These are phyloP conservation scores for Tenthredo amoena DNA, from an alignment of 2,888 invertebrate genomes.

Conservation along the genomic window DNA sequence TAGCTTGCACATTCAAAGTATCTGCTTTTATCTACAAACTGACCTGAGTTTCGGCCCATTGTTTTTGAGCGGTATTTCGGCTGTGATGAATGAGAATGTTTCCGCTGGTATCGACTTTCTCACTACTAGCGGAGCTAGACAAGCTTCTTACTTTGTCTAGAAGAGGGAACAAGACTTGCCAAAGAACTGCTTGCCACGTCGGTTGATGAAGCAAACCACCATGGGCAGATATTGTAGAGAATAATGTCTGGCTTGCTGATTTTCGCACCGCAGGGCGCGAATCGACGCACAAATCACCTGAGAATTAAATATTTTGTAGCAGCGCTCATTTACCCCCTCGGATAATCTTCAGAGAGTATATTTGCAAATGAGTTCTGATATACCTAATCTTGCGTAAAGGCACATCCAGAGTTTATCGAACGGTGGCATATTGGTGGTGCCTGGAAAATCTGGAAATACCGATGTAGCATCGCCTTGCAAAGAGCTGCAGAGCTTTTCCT, in stretches of 20 bases:
- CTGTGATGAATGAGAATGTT: conserved; percentile 99
- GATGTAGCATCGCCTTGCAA: conserved; percentile 85
- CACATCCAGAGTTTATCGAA: conserved; percentile 98
- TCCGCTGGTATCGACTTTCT: conserved; percentile 93
- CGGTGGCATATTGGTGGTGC: conserved; percentile 90
- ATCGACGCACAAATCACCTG: conserved; percentile 95
- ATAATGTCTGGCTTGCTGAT: conserved; percentile 97
- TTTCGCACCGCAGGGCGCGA: conserved; percentile 97
- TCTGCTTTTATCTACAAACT: conserved; percentile 42
- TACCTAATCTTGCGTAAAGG: conserved; percentile 90
- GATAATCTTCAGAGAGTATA: background rate
- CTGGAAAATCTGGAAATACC: conserved; percentile 92
- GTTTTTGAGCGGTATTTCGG: conserved; percentile 98
- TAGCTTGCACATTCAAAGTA: background rate
- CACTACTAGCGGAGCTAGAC: conserved; percentile 86
- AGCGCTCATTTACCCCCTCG: too few species aligned
- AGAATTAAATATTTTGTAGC: background rate
- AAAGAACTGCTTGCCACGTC: conserved; percentile 96
- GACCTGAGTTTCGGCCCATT: conserved; percentile 99
- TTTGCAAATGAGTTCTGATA: conserved; percentile 54
- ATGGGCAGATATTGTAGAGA: conserved; percentile 98
- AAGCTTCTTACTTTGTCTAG: conserved; percentile 93
- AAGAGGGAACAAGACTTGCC: conserved; percentile 97
- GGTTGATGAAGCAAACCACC: conserved; percentile 91
- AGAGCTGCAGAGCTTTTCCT: conserved; percentile 89